phyloP scores from a whole-genome alignment of 2,888 invertebrate genomes.

The Cordilura impudica region DNA sequence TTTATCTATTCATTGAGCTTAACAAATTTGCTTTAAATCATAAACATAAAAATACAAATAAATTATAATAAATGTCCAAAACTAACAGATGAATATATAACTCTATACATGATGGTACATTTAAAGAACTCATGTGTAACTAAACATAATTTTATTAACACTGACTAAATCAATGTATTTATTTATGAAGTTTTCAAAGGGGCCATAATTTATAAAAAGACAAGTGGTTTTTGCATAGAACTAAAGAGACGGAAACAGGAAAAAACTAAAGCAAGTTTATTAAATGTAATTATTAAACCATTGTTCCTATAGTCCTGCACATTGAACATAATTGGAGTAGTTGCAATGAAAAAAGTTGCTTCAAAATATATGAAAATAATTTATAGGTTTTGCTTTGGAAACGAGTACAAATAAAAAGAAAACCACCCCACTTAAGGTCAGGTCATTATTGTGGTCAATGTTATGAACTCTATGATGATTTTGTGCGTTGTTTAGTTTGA shows the following conservation, averaged over 20 bases:
- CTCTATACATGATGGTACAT: slow-evolving; percentile 1
- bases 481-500: not conserved
- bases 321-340: slow-evolving; percentile 24
- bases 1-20: not conserved
- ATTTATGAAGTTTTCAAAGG: not conserved
- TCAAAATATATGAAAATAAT: slow-evolving; percentile 44
- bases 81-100: slow-evolving; percentile 4
- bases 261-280: slow-evolving; percentile 56
- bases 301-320: slow-evolving; percentile 45
- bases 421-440: slow-evolving; percentile 46
- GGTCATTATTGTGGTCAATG: slow-evolving; percentile 54
- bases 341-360: not conserved
- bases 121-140: slow-evolving; percentile 42
- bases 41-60: slow-evolving; percentile 30
- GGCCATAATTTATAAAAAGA: slow-evolving; percentile 32
- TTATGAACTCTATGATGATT: slow-evolving; percentile 28
- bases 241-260: not conserved
- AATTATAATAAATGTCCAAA: slow-evolving; percentile 41
- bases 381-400: slow-evolving; percentile 27
- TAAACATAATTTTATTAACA: slow-evolving; percentile 20
- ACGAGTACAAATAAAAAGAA: not conserved
- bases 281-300: slow-evolving; percentile 59
- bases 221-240: slow-evolving; percentile 35
- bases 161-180: not conserved
- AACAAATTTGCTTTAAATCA: not conserved